A percentile compares a stretch with the other conserved stretches of the same genome.
These are phyloP conservation scores for Podabrus alpinus DNA, from an alignment of 2,888 invertebrate species.

Conservation along the genomic window DNA sequence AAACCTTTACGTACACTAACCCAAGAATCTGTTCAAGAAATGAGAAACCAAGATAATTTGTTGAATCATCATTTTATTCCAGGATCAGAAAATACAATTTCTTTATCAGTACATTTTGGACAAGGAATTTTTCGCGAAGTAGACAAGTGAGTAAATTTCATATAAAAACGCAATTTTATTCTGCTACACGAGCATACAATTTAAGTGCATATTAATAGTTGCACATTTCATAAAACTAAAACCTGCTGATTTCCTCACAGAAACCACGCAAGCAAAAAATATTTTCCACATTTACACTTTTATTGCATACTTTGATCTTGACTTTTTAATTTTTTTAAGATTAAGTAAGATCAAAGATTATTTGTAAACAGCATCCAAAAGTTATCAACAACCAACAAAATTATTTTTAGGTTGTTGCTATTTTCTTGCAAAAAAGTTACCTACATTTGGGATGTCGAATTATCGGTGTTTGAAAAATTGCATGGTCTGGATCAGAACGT, in stretches of 20 bases:
- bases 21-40: slow-evolving; percentile 43
- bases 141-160: slow-evolving; percentile 41
- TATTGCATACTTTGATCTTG: background rate
- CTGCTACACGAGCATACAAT: background rate
- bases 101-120: slow-evolving; percentile 51
- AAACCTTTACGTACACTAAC: slow-evolving; percentile 47
- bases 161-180: background rate
- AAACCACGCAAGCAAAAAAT: background rate
- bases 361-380: background rate
- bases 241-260: background rate
- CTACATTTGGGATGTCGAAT: slow-evolving; percentile 77
- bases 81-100: slow-evolving; percentile 28
- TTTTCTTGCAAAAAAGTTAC: slow-evolving; percentile 85
- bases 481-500: slow-evolving; percentile 75
- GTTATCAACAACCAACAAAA: background rate
- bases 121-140: slow-evolving; percentile 50
- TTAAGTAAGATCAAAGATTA: background rate
- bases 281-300: background rate
- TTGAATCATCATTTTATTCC: slow-evolving; percentile 35
- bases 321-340: background rate
- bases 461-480: slow-evolving; percentile 70
- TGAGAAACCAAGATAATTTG: slow-evolving; percentile 43
- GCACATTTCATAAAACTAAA: background rate
- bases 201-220: background rate
- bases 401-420: slow-evolving; percentile 53